Conservation (phyloP, 2,888 invertebrate genomes). For the Parnassius smintheus region DNA sequence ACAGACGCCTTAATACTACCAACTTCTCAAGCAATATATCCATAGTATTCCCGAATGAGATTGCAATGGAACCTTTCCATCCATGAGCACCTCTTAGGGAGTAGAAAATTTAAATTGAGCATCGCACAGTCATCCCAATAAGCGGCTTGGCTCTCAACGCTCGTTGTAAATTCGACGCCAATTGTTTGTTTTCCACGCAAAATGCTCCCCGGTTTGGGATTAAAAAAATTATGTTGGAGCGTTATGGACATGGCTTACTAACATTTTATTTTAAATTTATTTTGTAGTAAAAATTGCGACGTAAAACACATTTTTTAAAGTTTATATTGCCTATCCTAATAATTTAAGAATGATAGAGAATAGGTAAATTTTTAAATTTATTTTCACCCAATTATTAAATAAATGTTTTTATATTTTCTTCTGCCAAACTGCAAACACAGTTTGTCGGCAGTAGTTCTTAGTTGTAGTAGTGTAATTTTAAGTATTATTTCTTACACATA, state of each 20-base stretch:
- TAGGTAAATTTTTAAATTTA: not conserved
- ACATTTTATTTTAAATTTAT: conserved; percentile 11
- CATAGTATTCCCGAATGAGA: conserved; percentile 24
- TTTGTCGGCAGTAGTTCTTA: too few relatives aligned
- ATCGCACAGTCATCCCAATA: conserved; percentile 63
- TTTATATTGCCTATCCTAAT: too few relatives aligned
- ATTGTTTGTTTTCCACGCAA: conserved; percentile 69
- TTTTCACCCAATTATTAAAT: too few relatives aligned
- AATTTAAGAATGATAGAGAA: too few relatives aligned
- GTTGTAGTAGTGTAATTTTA: too few relatives aligned
- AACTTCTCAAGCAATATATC: conserved; percentile 20
- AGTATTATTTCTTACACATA: too few relatives aligned
- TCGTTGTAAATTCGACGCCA: conserved; percentile 66
- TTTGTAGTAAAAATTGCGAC: not conserved
- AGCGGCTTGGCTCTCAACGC: conserved; percentile 69
- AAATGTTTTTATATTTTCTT: too few relatives aligned
- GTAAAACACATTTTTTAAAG: too few relatives aligned
- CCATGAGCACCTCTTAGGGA: conserved; percentile 31
- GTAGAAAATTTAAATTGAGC: conserved; percentile 58
- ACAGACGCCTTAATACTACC: conserved; percentile 9
- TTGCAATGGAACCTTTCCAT: conserved; percentile 17
- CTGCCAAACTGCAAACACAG: too few relatives aligned
- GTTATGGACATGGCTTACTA: conserved; percentile 36
- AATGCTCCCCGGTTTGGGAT: conserved; percentile 47
- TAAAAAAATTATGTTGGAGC: conserved; percentile 39